Evolutionary conservation across 2,888 invertebrate species (phyloP), one percentile per base, ranked within the genome.

Genomic region (Polyommatus iphigenia): DNA sequence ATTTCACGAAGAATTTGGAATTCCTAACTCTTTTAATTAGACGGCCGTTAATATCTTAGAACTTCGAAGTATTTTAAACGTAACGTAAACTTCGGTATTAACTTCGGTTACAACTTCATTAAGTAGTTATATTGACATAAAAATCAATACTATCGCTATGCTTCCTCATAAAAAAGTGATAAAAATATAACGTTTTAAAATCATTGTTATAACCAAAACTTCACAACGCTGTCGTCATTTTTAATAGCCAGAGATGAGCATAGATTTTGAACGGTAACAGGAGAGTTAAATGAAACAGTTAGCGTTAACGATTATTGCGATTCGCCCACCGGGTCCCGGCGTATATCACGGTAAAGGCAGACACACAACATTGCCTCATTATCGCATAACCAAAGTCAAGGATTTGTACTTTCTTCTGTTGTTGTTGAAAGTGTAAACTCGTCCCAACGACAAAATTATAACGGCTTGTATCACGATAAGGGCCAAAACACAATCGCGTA

Each of bases 231-330:
- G 46, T 46, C 41, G 41, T 46, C 29, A 29, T 54, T 54, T 75
- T 54, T 75, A 50, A 41, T n/a, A 7, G 75, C 18, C 50, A 2
- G 84, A 85, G 85, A 85, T 82, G 82, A 79, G 82, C 85, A 86
- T 87, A 88, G 87, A 87, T 84, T 85, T 85, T 81, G 83, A 83
- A 83, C 81, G 80, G 80, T 80, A 83, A 85, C 84, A 84, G 83
- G 85, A 82, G 82, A 86, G 86, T 87, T 87, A 89, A 90, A 87
- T 87, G 87, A 81, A 80, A 82, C 85, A 85, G 87, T 91, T 90
- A 88, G 81, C 86, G 87, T 86, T 90, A 92, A 91, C 89, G 89
- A 87, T 90, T 90, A 92, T 89, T 87, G 88, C 87, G 82, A 82
- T 85, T 83, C 84, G 81, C 84, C 78, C 79, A 79, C 87, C 88